A percentile compares a stretch with the other conserved stretches of the same genome.
These are phyloP conservation scores for Agapornis roseicollis DNA, from an alignment of 2,113 vertebrate genomes.

Conservation along the genomic window DNA sequence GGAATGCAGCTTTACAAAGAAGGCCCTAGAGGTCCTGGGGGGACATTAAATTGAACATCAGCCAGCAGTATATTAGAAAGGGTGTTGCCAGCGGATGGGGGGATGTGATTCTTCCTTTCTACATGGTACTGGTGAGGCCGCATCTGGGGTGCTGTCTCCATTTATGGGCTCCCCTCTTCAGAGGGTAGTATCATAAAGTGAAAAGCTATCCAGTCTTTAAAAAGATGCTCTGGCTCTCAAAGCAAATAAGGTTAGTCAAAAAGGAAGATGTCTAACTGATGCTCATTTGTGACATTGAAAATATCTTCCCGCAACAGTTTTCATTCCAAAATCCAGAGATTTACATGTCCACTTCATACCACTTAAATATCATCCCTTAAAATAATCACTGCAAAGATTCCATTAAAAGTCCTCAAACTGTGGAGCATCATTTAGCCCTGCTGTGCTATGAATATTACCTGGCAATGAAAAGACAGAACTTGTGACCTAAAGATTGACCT, in stretches of 20 bases:
- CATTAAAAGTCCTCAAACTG: constrained; percentile 16
- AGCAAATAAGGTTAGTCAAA: not conserved
- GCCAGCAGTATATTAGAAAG: not conserved
- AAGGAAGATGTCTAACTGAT: not conserved
- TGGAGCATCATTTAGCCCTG: constrained; percentile 22
- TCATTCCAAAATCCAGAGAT: not conserved
- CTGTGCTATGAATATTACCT: constrained; percentile 44
- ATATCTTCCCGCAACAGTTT: not conserved
- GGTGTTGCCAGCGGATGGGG: not conserved
- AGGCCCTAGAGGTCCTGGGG: not conserved
- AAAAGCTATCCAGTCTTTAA: not conserved
- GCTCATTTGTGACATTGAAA: not conserved
- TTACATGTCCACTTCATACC: not conserved
- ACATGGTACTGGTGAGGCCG: not conserved
- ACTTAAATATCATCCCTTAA: constrained; percentile 20
- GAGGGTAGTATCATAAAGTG: not conserved
- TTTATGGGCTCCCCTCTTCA: not conserved
- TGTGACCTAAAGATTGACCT: constrained; percentile 12
- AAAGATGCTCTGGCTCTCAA: not conserved
- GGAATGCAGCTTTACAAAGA: not conserved
- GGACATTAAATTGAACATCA: not conserved
- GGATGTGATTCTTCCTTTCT: not conserved
- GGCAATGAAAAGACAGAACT: constrained; percentile 29
- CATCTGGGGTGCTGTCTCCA: not conserved
- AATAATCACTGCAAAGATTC: constrained; percentile 15